Conservation (phyloP, 2,888 invertebrate species). For the Phrixothrix hirtus region DNA sequence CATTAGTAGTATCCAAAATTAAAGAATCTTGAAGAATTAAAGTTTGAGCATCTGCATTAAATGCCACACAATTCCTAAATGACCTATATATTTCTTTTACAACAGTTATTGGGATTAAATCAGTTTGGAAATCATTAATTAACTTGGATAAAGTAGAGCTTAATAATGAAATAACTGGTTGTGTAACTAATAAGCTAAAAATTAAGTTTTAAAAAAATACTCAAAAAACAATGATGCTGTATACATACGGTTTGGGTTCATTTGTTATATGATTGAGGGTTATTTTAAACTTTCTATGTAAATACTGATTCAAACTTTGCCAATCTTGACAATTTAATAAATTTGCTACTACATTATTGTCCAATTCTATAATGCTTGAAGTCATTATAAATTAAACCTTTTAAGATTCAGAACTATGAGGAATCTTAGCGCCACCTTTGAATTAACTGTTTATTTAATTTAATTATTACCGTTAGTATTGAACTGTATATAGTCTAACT, state of each 20-base stretch:
- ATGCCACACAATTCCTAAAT: constrained; percentile 35
- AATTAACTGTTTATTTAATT: neutral
- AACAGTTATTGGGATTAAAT: neutral
- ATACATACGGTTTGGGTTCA: constrained; percentile 17
- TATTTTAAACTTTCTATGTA: constrained; percentile 14
- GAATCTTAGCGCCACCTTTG: neutral
- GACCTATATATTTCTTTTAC: constrained; percentile 27
- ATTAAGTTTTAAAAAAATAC: neutral
- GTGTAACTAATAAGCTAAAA: constrained; percentile 4
- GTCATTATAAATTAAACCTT: constrained; percentile 1
- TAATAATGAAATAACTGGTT: neutral
- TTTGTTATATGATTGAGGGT: constrained; percentile 4
- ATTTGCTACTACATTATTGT: constrained; percentile 5
- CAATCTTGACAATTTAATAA: constrained; percentile 6
- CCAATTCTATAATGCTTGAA: constrained; percentile 7
- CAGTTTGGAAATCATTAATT: neutral
- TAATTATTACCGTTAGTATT: neutral
- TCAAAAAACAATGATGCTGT: neutral
- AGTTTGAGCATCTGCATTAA: constrained; percentile 31
- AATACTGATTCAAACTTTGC: constrained; percentile 9
- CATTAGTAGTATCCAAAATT: constrained; percentile 24
- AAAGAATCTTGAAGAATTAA: constrained; percentile 23
- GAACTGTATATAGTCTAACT: neutral
- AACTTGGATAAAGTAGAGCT: constrained; percentile 5
- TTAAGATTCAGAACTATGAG: neutral